A percentile compares a stretch with the other conserved stretches of the same genome.
phyloP scores from a whole-genome alignment of 37 sponge, comb jelly and placozoan genomes.

The Tethya wilhelma region DNA sequence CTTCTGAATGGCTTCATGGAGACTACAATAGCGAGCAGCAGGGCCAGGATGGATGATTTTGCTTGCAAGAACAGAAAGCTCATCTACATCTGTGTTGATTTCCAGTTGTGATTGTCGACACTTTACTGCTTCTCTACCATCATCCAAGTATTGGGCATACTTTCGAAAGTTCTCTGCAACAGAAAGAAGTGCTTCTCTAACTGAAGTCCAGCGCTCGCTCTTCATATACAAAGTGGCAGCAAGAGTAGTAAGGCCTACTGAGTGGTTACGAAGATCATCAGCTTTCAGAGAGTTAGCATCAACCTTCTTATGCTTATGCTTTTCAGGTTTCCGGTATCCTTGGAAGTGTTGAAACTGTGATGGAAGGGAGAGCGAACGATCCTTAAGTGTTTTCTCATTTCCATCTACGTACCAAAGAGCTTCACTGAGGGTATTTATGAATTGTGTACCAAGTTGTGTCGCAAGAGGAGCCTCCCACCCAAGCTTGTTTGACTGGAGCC shows the following conservation, averaged over 20 bases:
- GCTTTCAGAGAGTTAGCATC: conserved; percentile 10
- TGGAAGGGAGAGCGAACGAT: conserved; percentile 1
- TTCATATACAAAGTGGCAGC: too few species aligned
- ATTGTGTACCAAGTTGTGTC: not conserved
- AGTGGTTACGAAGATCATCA: not conserved
- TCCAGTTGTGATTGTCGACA: not conserved
- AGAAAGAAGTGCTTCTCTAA: too few species aligned
- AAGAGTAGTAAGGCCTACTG: too few species aligned
- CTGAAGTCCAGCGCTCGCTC: too few species aligned
- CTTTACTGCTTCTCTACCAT: not conserved
- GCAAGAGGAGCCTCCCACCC: conserved; percentile 33
- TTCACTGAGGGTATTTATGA: conserved; percentile 29
- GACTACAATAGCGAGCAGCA: not conserved
- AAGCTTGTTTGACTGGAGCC: conserved; percentile 6
- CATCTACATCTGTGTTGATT: not conserved
- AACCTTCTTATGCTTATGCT: conserved; percentile 32
- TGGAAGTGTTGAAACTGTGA: conserved; percentile 8
- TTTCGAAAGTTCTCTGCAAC: not conserved
- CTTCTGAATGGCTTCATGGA: not conserved
- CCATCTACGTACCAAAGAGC: conserved; percentile 41
- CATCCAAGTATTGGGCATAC: not conserved
- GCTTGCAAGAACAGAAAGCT: not conserved
- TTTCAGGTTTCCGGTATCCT: conserved; percentile 43
- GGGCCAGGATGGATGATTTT: not conserved
- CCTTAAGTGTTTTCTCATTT: conserved; percentile 12